Conservation (phyloP, 2,113 vertebrate species). For the Corydoras sp. region DNA sequence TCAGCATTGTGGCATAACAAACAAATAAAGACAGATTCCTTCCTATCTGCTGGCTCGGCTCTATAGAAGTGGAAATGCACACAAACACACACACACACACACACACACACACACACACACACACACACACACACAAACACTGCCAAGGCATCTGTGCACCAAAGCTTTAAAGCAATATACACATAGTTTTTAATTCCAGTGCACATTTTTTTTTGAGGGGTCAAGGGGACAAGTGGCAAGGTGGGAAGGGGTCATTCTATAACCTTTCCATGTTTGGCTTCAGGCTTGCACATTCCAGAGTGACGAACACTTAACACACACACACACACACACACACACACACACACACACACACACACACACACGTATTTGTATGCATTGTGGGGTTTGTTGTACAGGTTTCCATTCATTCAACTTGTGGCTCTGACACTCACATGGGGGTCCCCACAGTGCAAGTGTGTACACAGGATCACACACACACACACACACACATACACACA, state of each 20-base stretch:
- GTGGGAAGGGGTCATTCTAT: neutral
- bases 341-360: conserved; percentile 9
- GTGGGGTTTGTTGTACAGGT: too few relatives aligned
- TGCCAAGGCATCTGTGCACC: conserved; percentile 54
- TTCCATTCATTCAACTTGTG: too few relatives aligned
- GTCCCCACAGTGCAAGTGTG: neutral
- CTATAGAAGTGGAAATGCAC: neutral
- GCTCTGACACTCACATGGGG: too few relatives aligned
- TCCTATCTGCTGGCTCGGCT: conserved; percentile 13
- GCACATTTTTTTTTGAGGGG: conserved; percentile 49
- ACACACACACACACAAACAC: conserved; percentile 27
- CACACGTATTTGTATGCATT: neutral
- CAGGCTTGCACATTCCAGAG: conserved; percentile 13
- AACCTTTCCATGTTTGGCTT: conserved; percentile 21
- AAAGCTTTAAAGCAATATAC: conserved; percentile 46
- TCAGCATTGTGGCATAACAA: conserved; percentile 41
- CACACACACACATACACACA: too few relatives aligned
- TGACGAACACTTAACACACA: conserved; percentile 23
- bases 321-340: conserved; percentile 12
- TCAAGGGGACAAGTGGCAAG: conserved; percentile 18
- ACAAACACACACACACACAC: conserved; percentile 4
- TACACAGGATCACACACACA: neutral
- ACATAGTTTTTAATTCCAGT: conserved; percentile 28
- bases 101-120: conserved; percentile 17
- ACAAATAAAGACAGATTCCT: conserved; percentile 34